These are phyloP conservation scores for Diplazon laetatorius DNA, from an alignment of 2,888 invertebrate species.

Conservation along the genomic window DNA sequence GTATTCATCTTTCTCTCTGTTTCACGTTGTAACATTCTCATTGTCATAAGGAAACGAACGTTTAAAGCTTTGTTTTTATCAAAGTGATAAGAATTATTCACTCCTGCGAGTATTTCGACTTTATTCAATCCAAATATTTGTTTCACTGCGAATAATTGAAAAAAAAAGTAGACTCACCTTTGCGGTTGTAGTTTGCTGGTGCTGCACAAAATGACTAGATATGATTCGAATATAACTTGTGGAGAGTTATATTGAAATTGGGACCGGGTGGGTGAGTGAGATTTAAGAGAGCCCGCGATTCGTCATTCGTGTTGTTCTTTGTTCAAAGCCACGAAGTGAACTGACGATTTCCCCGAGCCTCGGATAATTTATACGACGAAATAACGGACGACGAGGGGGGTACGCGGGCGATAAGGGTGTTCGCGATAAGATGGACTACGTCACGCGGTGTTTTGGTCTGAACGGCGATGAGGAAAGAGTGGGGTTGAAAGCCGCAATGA, in stretches of 20 bases:
- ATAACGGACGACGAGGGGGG: constrained; percentile 49
- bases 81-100: no score
- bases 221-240: constrained; percentile 67
- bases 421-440: constrained; percentile 53
- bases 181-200: constrained; percentile 45
- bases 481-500: constrained; percentile 35
- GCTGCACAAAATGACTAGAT: constrained; percentile 68
- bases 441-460: constrained; percentile 45
- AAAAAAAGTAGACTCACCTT: constrained; percentile 68
- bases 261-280: constrained; percentile 24
- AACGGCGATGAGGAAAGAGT: constrained; percentile 19
- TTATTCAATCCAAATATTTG: not conserved
- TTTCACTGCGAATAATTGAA: not conserved
- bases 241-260: constrained; percentile 66
- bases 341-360: constrained; percentile 65
- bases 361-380: constrained; percentile 73
- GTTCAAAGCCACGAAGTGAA: constrained; percentile 59
- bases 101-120: not conserved
- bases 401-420: no score
- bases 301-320: constrained; percentile 64
- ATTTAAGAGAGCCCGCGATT: constrained; percentile 58
- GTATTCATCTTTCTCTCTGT: no score
- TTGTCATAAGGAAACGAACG: not conserved
- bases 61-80: no score
- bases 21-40: not conserved